Conservation (phyloP, 2,113 vertebrate genomes). For the Fukomys damarensis region DNA sequence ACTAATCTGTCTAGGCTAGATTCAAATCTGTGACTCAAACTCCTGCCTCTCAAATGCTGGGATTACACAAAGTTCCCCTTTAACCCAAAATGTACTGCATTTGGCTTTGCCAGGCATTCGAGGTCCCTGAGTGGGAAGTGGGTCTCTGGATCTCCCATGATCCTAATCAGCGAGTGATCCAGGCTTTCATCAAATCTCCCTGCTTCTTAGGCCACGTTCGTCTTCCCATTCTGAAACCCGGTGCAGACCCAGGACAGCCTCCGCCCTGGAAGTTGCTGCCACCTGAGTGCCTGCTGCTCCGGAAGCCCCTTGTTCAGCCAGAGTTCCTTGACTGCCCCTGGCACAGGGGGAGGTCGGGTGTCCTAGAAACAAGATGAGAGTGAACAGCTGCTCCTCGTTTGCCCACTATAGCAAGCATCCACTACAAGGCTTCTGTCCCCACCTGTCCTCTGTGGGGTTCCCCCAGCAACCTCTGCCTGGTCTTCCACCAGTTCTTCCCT, state of each 20-base stretch:
- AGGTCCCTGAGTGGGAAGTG: background rate
- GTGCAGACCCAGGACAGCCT: background rate
- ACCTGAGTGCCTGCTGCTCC: background rate
- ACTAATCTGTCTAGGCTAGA: background rate
- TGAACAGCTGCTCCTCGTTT: background rate
- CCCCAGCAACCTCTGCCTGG: background rate
- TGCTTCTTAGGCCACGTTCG: background rate
- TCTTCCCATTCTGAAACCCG: background rate
- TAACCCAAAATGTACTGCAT: background rate
- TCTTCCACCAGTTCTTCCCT: background rate
- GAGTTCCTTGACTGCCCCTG: background rate
- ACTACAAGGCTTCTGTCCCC: background rate
- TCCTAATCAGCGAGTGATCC: background rate
- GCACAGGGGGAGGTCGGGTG: background rate
- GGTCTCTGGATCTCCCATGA: background rate
- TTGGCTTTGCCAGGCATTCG: background rate
- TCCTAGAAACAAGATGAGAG: background rate
- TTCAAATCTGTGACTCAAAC: background rate
- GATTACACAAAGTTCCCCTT: background rate
- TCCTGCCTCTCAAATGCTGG: background rate
- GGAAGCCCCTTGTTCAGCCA: background rate
- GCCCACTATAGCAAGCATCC: background rate
- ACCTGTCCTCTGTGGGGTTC: background rate
- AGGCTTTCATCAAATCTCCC: background rate
- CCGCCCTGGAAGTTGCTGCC: background rate